Evolutionary conservation across 2,113 vertebrate genomes (phyloP).

Genomic region (Trochalopteron elliotii): DNA sequence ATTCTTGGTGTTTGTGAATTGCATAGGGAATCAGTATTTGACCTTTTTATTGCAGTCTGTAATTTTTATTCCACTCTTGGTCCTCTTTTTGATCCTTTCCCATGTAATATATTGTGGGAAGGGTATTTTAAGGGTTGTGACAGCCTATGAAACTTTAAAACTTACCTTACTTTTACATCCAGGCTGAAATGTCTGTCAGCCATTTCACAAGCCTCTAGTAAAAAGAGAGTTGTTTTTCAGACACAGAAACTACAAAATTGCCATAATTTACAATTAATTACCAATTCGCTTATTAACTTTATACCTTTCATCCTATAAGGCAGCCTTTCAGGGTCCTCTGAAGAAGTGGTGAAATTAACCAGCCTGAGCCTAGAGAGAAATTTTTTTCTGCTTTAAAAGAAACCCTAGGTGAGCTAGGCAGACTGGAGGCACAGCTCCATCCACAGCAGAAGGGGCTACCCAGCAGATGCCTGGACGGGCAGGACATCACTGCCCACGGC

Average conservation of each 20-base stretch:
- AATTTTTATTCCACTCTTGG: neutral
- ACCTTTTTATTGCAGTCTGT: neutral
- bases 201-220: constrained; percentile 14
- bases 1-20: neutral
- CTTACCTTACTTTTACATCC: neutral
- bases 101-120: neutral
- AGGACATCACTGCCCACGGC: neutral
- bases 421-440: neutral
- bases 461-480: too few relatives aligned
- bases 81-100: neutral
- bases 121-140: neutral
- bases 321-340: neutral
- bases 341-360: constrained; percentile 14
- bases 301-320: constrained; percentile 45
- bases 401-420: neutral
- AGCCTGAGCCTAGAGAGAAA: neutral
- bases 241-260: neutral
- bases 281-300: neutral
- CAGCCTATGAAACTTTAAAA: neutral
- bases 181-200: neutral
- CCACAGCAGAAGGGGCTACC: neutral
- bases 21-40: neutral
- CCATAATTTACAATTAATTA: constrained; percentile 39
- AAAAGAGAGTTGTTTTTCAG: constrained; percentile 6
- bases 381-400: neutral